These are phyloP conservation scores for Noctua fimbriata DNA, from an alignment of 2,888 invertebrate species.

Conservation along the genomic window DNA sequence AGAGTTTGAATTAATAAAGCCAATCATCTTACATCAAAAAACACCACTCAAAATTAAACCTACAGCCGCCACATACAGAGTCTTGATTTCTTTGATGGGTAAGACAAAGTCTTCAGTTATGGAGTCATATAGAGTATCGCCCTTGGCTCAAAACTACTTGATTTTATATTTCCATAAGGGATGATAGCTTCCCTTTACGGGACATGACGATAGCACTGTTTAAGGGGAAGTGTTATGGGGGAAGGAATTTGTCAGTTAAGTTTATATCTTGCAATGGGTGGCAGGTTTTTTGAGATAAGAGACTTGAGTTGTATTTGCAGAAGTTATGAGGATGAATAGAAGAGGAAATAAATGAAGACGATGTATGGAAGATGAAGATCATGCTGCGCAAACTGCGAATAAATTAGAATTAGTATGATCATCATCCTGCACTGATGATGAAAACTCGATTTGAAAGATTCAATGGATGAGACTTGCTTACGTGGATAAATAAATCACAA, in stretches of 20 bases:
- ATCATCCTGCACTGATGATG: too few relatives aligned
- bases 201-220: conserved; percentile 60
- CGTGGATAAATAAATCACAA: neutral
- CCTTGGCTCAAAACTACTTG: conserved; percentile 67
- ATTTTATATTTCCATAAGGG: conserved; percentile 71
- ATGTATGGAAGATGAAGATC: neutral
- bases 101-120: conserved; percentile 58
- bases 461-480: neutral
- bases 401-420: too few relatives aligned
- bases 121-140: conserved; percentile 67
- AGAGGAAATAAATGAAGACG: neutral
- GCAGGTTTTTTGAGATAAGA: conserved; percentile 3
- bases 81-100: conserved; percentile 22
- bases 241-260: conserved; percentile 17
- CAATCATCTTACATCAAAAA: conserved; percentile 5
- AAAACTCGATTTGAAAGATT: neutral
- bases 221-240: conserved; percentile 59
- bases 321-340: neutral
- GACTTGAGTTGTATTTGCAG: neutral
- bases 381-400: too few relatives aligned
- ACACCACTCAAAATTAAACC: conserved; percentile 14
- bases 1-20: conserved; percentile 55
- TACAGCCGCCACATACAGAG: fast-evolving
- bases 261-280: conserved; percentile 11
- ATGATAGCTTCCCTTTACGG: conserved; percentile 65